These are phyloP conservation scores for Excalfactoria chinensis DNA, from an alignment of 2,113 vertebrate species.

Conservation along the genomic window DNA sequence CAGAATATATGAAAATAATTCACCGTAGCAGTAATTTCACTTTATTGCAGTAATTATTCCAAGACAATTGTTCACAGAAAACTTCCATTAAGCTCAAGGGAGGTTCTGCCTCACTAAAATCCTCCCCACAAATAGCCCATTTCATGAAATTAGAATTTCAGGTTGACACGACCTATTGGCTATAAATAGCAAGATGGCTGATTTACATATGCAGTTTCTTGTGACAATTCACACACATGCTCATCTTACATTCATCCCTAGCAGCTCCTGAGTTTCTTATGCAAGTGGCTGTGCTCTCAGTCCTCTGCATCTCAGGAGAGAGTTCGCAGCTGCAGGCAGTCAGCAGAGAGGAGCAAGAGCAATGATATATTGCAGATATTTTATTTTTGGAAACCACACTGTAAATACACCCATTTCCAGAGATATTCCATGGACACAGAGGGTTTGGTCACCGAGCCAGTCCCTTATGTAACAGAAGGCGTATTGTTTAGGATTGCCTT, in stretches of 20 bases:
- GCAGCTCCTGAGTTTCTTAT: not conserved
- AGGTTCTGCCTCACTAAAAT: not conserved
- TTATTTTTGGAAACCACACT: constrained; percentile 75
- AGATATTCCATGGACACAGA: constrained; percentile 74
- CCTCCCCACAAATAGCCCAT: not conserved
- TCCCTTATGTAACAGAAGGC: constrained; percentile 77
- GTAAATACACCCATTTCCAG: constrained; percentile 80
- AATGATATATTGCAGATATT: constrained; percentile 68
- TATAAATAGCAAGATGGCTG: not conserved
- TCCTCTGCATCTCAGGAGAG: constrained; percentile 17
- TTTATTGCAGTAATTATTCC: not conserved
- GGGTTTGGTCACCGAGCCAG: constrained; percentile 62
- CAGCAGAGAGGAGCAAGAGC: constrained; percentile 47
- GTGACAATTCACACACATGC: not conserved
- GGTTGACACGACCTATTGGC: not conserved
- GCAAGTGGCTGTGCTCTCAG: constrained; percentile 29
- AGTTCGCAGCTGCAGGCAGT: constrained; percentile 54
- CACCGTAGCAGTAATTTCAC: not conserved
- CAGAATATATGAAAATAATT: not conserved
- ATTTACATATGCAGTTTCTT: not conserved
- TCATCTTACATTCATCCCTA: constrained; percentile 3
- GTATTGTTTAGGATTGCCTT: constrained; percentile 76
- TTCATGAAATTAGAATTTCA: not conserved
- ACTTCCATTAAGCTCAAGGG: not conserved
- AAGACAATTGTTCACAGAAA: not conserved